Percentiles rank a stretch among this genome's conserved stretches.
phyloP scores from a whole-genome alignment of 37 sponge, comb jelly and placozoan species.

The Cladorhizidae sp. region DNA sequence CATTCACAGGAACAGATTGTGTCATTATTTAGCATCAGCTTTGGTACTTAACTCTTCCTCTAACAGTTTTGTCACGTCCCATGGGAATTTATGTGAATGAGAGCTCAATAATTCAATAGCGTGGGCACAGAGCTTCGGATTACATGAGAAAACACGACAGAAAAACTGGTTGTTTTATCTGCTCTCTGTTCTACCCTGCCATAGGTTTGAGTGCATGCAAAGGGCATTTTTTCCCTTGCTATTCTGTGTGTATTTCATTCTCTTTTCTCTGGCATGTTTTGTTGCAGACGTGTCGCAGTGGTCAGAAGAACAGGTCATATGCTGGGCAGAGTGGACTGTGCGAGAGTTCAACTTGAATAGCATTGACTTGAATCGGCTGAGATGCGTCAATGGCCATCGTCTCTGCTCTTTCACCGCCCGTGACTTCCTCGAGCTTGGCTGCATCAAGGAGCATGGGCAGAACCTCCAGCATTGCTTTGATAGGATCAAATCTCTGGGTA shows the following conservation, averaged over 20 bases:
- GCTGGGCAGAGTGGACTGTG: slow-evolving; percentile 46
- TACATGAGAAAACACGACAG: no score
- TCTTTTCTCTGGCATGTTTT: not conserved
- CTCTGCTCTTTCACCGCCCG: slow-evolving; percentile 37
- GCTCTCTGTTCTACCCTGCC: no score
- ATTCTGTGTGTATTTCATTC: no score
- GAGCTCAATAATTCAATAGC: no score
- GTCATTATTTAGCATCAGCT: no score
- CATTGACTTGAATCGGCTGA: slow-evolving; percentile 19
- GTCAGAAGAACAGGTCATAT: slow-evolving; percentile 48
- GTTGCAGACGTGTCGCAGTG: slow-evolving; percentile 11
- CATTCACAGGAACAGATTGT: no score
- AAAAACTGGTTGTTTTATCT: no score
- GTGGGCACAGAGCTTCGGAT: no score
- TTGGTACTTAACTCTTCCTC: no score
- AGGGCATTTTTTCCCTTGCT: not conserved
- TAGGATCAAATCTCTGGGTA: slow-evolving; percentile 24
- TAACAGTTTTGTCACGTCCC: no score
- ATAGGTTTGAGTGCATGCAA: no score
- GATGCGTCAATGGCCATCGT: slow-evolving; percentile 41
- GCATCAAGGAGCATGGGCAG: slow-evolving; percentile 48
- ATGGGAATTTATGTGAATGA: no score
- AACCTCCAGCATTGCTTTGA: slow-evolving; percentile 44
- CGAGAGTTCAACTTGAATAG: slow-evolving; percentile 36
- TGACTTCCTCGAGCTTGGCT: slow-evolving; percentile 30